phyloP scores from a whole-genome alignment of 2,888 invertebrate genomes.

The Tyria jacobaeae region DNA sequence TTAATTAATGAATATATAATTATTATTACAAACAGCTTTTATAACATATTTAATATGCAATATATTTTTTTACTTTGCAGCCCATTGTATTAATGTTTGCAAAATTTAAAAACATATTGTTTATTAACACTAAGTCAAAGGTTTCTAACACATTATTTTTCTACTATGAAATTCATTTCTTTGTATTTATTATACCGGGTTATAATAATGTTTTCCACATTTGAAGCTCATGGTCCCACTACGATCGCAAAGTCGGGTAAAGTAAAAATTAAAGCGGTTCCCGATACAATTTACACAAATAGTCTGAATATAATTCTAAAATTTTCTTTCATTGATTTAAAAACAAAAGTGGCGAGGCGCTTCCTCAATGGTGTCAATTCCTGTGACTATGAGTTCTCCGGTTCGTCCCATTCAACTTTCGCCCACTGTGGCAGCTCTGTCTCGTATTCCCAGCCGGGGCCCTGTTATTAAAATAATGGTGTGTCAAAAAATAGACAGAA shows the following conservation, averaged over 20 bases:
- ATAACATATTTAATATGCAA: conserved; percentile 1
- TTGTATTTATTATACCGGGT: conserved; percentile 18
- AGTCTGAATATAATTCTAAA: neutral
- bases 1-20: neutral
- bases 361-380: conserved; percentile 64
- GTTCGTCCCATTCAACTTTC: conserved; percentile 92
- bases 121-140: conserved; percentile 8
- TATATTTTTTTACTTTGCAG: conserved; percentile 1
- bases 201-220: conserved; percentile 15
- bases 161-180: conserved; percentile 6
- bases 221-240: conserved; percentile 30
- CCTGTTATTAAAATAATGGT: conserved; percentile 82
- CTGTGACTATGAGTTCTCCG: conserved; percentile 84
- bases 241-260: conserved; percentile 28
- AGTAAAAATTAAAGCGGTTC: conserved; percentile 20
- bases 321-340: conserved; percentile 24
- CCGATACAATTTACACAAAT: conserved; percentile 17
- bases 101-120: conserved; percentile 9
- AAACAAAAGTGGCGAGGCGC: conserved; percentile 63
- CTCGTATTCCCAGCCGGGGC: conserved; percentile 97
- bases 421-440: conserved; percentile 98
- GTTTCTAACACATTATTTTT: conserved; percentile 2
- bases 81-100: conserved; percentile 1
- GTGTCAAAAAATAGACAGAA: neutral
- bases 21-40: conserved; percentile 2